These are phyloP conservation scores for Chlorocebus sabaeus DNA, from an alignment of 2,113 vertebrate genomes.

Conservation along the genomic window DNA sequence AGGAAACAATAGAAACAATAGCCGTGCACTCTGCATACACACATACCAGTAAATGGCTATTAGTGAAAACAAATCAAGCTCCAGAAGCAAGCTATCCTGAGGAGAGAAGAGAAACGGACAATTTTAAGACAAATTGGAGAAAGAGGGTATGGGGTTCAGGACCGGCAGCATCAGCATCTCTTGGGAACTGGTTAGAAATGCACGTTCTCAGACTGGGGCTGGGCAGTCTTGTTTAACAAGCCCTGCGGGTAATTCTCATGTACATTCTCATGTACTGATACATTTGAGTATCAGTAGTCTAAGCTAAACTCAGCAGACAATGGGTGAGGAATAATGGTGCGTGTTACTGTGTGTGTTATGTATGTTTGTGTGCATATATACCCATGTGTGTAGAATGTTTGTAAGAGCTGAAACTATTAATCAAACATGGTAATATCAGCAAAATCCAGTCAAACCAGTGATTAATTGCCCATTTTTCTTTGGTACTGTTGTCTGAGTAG, in stretches of 20 bases:
- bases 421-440: background rate
- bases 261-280: background rate
- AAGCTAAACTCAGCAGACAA: background rate
- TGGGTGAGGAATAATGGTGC: background rate
- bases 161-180: accelerated
- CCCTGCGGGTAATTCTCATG: background rate
- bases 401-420: background rate
- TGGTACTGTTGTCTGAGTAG: background rate
- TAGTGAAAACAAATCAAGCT: background rate
- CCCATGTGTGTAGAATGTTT: background rate
- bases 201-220: background rate
- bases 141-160: background rate
- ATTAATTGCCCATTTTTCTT: constrained; percentile 12
- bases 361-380: no score
- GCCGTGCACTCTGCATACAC: background rate
- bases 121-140: background rate
- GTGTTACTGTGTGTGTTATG: background rate
- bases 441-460: background rate
- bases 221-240: background rate
- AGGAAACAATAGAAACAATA: constrained; percentile 18
- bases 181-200: background rate
- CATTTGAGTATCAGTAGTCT: background rate
- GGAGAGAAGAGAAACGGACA: background rate
- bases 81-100: background rate
- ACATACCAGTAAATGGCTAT: background rate